Base-by-base conservation (phyloP, 2,113 vertebrate genomes). In the Odontesthes bonariensis region DNA sequence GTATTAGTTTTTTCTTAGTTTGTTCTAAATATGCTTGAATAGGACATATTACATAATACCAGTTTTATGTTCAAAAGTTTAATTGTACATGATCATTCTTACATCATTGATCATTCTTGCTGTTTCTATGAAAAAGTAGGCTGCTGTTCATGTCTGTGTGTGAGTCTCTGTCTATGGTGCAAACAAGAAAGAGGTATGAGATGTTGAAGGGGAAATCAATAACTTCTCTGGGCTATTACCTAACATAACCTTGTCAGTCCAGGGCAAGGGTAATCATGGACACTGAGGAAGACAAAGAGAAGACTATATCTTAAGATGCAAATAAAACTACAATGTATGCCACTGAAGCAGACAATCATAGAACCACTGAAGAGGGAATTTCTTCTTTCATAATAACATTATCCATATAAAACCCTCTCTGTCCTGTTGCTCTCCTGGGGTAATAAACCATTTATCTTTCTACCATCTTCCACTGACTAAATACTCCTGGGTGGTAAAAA, bases 211-310 rank as follows among this genome's bases (percentile, higher is more conserved):
- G 1, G 44, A 85, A 93, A 96, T 96, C 95, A 92, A 95, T 95
- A 95, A 90, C 93, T 94, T 88, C 90, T 94, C 92, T 93, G 93
- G 94, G 92, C 92, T 46, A 14, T 80, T 78, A 85, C 92, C 92
- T 73, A 75, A 82, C 69, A 89, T 94, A 92, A 95, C 95, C 94
- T 96, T 95, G 94, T 94, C 92, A 92, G 68, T 83, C 73, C 87
- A 82, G 77, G 79, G 85, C 92, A 95, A 95, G 94, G 94, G 84
- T 92, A 94, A 35, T 52, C 81, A 49, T 14, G 85, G 88, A 93
- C 88, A 44, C 69, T 20, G 16, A 72, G 44, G 47, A 38, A 27
- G 38, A 54, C 38, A 71, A 46, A 54, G 60, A 40, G 46, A n/a
- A 23, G 23, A 57, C 46, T 47, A 53, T 2, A 49, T 8, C 44